phyloP scores from a whole-genome alignment of 2,113 vertebrate genomes.

The Amblyornis subalaris region DNA sequence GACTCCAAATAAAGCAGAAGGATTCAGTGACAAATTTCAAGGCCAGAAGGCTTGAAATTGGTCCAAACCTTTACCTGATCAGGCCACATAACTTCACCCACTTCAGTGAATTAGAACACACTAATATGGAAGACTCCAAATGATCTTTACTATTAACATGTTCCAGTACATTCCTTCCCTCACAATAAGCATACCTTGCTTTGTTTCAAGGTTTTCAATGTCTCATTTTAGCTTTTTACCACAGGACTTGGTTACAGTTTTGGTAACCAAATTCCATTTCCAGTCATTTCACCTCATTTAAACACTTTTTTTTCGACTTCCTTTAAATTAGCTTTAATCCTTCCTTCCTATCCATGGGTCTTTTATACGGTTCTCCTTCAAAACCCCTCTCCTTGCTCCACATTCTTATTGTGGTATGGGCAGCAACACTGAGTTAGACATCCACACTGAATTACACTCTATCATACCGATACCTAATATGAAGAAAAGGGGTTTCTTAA shows the following conservation, averaged over 20 bases:
- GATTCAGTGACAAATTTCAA: neutral
- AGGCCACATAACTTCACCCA: neutral
- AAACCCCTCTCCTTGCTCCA: neutral
- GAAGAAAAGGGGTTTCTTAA: neutral
- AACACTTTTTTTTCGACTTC: neutral
- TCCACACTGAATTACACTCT: neutral
- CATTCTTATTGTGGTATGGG: neutral
- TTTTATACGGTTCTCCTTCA: neutral
- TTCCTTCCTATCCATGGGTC: neutral
- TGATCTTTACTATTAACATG: neutral
- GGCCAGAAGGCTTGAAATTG: neutral
- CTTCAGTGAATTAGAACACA: neutral
- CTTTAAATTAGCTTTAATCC: neutral
- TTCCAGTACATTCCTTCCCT: neutral
- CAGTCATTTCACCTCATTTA: neutral
- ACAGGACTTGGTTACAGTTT: neutral
- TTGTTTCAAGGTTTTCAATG: neutral
- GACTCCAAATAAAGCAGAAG: neutral
- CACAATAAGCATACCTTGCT: neutral
- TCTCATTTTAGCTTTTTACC: neutral
- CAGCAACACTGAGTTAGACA: neutral
- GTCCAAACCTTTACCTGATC: neutral
- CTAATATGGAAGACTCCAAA: neutral
- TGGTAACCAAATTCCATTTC: neutral
- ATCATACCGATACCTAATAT: neutral